Evolutionary conservation across 2,888 invertebrate genomes (phyloP).

Genomic region (Merodon equestris): DNA sequence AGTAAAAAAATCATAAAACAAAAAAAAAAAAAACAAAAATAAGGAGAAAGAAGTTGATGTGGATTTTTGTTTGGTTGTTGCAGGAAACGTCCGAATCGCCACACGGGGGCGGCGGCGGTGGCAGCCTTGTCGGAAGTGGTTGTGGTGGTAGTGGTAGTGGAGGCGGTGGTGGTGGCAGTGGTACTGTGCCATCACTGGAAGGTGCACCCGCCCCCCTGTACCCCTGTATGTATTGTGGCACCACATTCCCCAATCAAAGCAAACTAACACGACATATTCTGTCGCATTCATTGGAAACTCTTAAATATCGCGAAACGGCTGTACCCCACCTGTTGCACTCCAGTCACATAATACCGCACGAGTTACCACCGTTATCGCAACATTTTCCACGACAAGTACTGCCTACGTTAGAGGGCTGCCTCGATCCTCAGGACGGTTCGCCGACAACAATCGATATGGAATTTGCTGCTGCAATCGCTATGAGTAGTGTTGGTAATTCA

Average conservation of each 20-base stretch:
- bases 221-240: slow-evolving; percentile 94
- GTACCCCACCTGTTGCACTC: slow-evolving; percentile 81
- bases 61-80: slow-evolving; percentile 91
- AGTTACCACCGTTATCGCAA: slow-evolving; percentile 75
- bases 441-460: slow-evolving; percentile 72
- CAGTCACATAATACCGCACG: slow-evolving; percentile 81
- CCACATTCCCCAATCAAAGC: slow-evolving; percentile 93
- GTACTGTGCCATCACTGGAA: slow-evolving; percentile 69
- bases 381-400: slow-evolving; percentile 79
- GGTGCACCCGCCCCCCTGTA: slow-evolving; percentile 80
- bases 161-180: slow-evolving; percentile 71
- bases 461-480: slow-evolving; percentile 75
- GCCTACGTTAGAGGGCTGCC: slow-evolving; percentile 71
- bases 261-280: slow-evolving; percentile 93
- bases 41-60: slow-evolving; percentile 92
- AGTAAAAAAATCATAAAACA: slow-evolving; percentile 69
- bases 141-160: slow-evolving; percentile 71
- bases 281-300: slow-evolving; percentile 91
- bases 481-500: slow-evolving; percentile 71
- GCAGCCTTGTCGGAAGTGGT: too few relatives aligned
- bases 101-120: slow-evolving; percentile 80
- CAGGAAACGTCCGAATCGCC: slow-evolving; percentile 88
- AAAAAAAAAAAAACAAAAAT: slow-evolving; percentile 73
- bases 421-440: slow-evolving; percentile 74
- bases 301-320: slow-evolving; percentile 89